These are phyloP conservation scores for Drosophila mimica DNA, from an alignment of 2,888 invertebrate species.

Conservation along the genomic window DNA sequence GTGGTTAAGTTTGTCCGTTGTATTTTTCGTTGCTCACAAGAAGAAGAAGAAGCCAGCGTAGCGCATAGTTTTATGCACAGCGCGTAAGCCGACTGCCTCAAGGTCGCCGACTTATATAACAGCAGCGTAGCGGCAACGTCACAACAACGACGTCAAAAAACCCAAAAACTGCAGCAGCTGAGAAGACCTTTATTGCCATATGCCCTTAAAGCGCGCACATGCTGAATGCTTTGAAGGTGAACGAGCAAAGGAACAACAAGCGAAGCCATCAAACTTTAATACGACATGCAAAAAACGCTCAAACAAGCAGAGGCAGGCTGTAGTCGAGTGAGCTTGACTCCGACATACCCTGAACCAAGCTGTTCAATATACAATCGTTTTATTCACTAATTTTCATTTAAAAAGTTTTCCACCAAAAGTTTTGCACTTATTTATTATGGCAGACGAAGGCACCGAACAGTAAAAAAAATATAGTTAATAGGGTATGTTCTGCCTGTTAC, in stretches of 20 bases:
- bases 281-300: conserved; percentile 21
- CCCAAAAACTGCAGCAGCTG: conserved; percentile 39
- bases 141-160: conserved; percentile 58
- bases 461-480: not conserved
- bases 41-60: conserved; percentile 13
- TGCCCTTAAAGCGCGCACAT: conserved; percentile 42
- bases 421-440: not conserved
- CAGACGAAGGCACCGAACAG: not conserved
- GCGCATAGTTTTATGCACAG: conserved; percentile 47
- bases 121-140: conserved; percentile 47
- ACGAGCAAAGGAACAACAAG: conserved; percentile 58
- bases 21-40: conserved; percentile 55
- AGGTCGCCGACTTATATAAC: conserved; percentile 72
- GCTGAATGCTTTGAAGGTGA: conserved; percentile 65
- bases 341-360: not conserved
- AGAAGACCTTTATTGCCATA: conserved; percentile 57
- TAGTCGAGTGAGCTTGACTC: not conserved
- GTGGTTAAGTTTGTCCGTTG: conserved; percentile 52
- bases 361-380: not conserved
- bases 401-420: no score
- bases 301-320: not conserved
- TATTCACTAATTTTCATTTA: not conserved
- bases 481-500: not conserved
- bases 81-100: conserved; percentile 48
- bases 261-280: conserved; percentile 74